Base-by-base conservation (phyloP, 2,797 vertebrate species). In the Scolopax bukidnonensis region DNA sequence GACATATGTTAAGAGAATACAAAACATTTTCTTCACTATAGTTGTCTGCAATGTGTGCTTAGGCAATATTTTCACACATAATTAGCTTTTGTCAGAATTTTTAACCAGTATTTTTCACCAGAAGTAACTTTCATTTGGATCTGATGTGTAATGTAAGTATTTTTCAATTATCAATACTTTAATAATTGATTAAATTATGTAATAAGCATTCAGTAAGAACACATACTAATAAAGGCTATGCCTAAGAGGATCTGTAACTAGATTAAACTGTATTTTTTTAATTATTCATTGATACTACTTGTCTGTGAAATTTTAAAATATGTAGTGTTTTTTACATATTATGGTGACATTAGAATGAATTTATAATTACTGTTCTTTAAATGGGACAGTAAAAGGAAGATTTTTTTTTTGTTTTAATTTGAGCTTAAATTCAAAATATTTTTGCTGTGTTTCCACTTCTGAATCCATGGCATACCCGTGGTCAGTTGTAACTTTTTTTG, bases 41-140 rank as follows among this genome's bases (percentile, higher is more conserved):
- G 87, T 81, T 96, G 76, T 96, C 90, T 95, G 67, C 61, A 63
- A 11, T 91, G 74, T 90, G 67, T 96, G 68, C 89, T 96, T 97
- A 91, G 82, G 88, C 73, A 97, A 53, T 95, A 73, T 91, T 90
- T 97, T 93, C 84, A 57, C 88, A 47, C 48, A 5, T 67, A 41
- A 74, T 59, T 57, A 2, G 48, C 36, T 61, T 41, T 3, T 71
- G 5, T 88, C 38, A 61, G 41, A 47, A 81, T 61, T 77, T 82
- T 41, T 84, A 85, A 36, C 20, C 21, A 17, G 2, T 84, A 11
- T 60, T 82, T 20, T 64, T 87, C 30, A 77, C 8, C 4, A 0
- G 25, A 71, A 57, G 9, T 76, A 77, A 48, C 25, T 95, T 89
- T 63, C 60, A 85, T 87, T 92, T 6, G 10, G 40, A 76, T 89